Percentiles rank a stretch among this genome's conserved stretches.
Evolutionary conservation across 2,113 vertebrate species (phyloP).

Genomic region (Nothobranchius furzeri): DNA sequence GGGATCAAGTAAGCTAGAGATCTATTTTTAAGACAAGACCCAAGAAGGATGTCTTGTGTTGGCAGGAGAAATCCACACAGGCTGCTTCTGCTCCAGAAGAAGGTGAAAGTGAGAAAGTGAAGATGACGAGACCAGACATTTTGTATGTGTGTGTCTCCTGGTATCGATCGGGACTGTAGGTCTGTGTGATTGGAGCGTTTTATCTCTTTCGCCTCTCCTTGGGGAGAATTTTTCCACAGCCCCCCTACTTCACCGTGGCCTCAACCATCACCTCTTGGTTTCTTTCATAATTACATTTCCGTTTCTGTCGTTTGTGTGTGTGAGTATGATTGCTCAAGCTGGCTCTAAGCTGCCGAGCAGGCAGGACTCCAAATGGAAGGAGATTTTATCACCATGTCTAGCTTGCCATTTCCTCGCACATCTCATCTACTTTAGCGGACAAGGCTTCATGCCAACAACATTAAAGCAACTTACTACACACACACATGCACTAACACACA

Average conservation of each 20-base stretch:
- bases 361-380: conserved; percentile 67
- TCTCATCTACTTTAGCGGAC: conserved; percentile 61
- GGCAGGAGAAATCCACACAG: background rate
- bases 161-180: conserved; percentile 61
- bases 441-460: conserved; percentile 55
- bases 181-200: conserved; percentile 41
- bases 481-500: background rate
- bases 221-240: conserved; percentile 19
- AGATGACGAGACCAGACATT: conserved; percentile 41
- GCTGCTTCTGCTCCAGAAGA: background rate
- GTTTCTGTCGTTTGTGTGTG: conserved; percentile 18
- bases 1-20: conserved; percentile 36
- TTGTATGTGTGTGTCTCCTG: conserved; percentile 40
- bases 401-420: conserved; percentile 70
- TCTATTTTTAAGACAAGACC: conserved; percentile 4
- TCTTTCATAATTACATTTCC: conserved; percentile 60
- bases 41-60: conserved; percentile 10
- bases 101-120: conserved; percentile 5
- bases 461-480: conserved; percentile 42
- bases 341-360: conserved; percentile 48
- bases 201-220: conserved; percentile 54
- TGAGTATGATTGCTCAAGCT: conserved; percentile 24
- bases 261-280: conserved; percentile 47
- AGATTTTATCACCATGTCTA: conserved; percentile 71
- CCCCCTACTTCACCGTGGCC: conserved; percentile 25